Conservation (phyloP, 2,113 vertebrate species). For the Cyanoliseus patagonus region DNA sequence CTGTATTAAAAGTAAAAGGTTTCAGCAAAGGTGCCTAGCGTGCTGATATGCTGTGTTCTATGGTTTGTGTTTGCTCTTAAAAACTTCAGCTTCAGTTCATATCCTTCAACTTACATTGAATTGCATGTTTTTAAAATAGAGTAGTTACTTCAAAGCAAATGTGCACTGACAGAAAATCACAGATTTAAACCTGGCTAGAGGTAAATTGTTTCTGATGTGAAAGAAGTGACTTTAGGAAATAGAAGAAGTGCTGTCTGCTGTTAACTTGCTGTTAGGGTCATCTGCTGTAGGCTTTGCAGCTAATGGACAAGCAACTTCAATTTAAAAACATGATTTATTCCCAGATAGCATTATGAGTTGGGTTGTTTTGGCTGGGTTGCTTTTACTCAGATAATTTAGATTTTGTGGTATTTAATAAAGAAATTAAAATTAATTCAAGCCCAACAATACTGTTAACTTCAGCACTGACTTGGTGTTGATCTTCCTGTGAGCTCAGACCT, state of each 20-base stretch:
- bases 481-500: neutral
- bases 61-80: neutral
- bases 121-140: neutral
- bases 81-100: neutral
- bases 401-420: neutral
- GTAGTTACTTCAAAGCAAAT: neutral
- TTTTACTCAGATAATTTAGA: neutral
- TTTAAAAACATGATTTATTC: neutral
- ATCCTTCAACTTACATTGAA: neutral
- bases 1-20: neutral
- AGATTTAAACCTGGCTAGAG: constrained; percentile 20
- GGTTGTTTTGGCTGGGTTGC: neutral
- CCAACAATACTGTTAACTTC: neutral
- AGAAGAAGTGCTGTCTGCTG: neutral
- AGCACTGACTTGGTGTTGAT: neutral
- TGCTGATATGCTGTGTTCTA: neutral
- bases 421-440: neutral
- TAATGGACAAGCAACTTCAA: neutral
- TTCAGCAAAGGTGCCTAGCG: neutral
- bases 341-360: neutral
- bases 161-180: neutral
- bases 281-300: neutral
- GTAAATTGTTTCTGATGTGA: constrained; percentile 23
- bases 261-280: constrained; percentile 4
- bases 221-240: neutral